Base-by-base conservation (phyloP, 2,888 invertebrate genomes). In the Chironomus riparius region DNA sequence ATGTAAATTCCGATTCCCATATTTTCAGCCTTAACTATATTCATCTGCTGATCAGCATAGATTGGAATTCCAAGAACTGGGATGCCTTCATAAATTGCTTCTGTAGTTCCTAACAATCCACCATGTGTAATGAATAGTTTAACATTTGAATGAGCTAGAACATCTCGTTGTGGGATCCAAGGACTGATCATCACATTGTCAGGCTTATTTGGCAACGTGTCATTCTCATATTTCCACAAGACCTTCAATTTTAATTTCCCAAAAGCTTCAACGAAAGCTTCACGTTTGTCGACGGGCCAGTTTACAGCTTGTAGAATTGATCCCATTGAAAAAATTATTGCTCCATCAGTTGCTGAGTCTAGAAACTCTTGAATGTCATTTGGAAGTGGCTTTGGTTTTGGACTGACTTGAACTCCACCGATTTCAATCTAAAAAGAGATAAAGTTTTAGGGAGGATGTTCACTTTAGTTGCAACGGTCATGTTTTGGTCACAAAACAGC, bases 71-170 rank as follows among this genome's bases (percentile, higher is more conserved):
- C 85, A 12, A 86, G 79, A 15, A 86, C 79, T 0, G 86, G 86
- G 15, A 83, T 84, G 18, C 85, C 86, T 78, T 85, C 82, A 72
- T 85, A 84, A 70, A 86, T 80, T 0, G 86, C 82, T 78, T 86
- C 86, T 0, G 82, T 85, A 13, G 83, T 83, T 78, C 86, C 85
- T 13, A 86, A 78, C 6, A 86, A 77, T 0, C 86, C 86, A 2
- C 86, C 86, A 78, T 88, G 87, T 0, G 86, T 86, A 65, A 88
- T 85, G 76, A 87, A 86, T 0, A 85, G 80, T 28, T 82, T 83
- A 0, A 86, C 82, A 28, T 85, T 85, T 0, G 83, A 82, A 79
- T 87, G 86, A 13, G 83, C 83, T 24, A 83, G 76, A 5, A 85
- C 80, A 72, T 84, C 84, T 1, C 81, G 77, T 77, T 85, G 84